These are phyloP conservation scores for Bombus sylvicola DNA, from an alignment of 1,140 invertebrate species.

Conservation along the genomic window DNA sequence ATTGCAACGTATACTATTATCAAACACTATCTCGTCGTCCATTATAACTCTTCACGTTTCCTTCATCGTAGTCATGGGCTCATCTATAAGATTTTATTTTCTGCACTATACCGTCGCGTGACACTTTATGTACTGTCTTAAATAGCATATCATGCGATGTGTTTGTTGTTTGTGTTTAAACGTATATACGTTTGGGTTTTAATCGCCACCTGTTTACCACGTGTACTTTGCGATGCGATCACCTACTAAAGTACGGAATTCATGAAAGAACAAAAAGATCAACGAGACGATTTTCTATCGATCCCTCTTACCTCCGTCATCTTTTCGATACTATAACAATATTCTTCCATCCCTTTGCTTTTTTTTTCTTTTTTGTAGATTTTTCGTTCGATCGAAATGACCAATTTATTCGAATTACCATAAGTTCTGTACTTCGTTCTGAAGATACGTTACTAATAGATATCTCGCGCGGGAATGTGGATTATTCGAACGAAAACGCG, in stretches of 20 bases:
- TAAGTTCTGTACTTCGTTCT: neutral
- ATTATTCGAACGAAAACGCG: constrained; percentile 20
- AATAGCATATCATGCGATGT: constrained; percentile 62
- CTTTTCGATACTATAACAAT: too few species aligned
- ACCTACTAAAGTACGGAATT: neutral
- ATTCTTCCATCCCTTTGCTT: neutral
- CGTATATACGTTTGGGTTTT: constrained; percentile 51
- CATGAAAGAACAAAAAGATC: neutral
- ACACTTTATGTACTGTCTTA: constrained; percentile 58
- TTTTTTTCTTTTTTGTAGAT: neutral
- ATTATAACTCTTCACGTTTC: constrained; percentile 19
- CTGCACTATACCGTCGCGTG: constrained; percentile 50
- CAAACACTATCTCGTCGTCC: constrained; percentile 23
- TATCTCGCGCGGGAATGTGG: neutral
- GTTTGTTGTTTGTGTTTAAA: constrained; percentile 66
- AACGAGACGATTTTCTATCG: constrained; percentile 7
- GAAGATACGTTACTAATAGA: neutral
- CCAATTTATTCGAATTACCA: neutral
- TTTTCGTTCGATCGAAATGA: neutral
- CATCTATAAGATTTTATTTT: constrained; percentile 48
- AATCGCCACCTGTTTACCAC: constrained; percentile 13
- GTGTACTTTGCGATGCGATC: constrained; percentile 13
- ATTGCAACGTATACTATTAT: constrained; percentile 1
- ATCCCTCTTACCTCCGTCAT: neutral
- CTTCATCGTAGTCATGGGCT: constrained; percentile 32